Conservation (phyloP, 2,888 invertebrate genomes). For the Scelioninae gen. 1 region DNA sequence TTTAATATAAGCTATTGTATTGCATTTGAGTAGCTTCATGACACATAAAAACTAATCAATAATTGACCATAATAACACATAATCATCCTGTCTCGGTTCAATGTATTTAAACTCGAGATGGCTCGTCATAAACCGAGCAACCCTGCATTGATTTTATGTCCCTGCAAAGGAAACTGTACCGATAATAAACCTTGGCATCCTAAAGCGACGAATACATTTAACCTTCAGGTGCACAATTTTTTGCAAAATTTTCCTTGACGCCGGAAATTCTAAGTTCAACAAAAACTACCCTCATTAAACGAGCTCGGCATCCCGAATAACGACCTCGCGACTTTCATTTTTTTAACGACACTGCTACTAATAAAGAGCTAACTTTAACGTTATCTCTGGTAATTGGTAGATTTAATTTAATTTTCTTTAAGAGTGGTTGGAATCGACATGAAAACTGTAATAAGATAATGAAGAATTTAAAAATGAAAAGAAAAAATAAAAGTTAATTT, state of each 20-base stretch:
- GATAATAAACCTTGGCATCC: slow-evolving; percentile 54
- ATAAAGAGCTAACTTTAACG: slow-evolving; percentile 29
- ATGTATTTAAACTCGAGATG: slow-evolving; percentile 18
- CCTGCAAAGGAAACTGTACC: slow-evolving; percentile 45
- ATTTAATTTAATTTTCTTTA: not conserved
- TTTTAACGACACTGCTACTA: slow-evolving; percentile 35
- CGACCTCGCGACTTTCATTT: slow-evolving; percentile 39
- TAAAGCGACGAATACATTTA: too few relatives aligned
- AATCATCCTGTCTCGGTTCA: slow-evolving; percentile 30
- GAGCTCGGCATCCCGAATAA: slow-evolving; percentile 25
- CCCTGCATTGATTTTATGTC: slow-evolving; percentile 50
- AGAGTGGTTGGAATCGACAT: not conserved
- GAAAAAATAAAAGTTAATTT: too few relatives aligned
- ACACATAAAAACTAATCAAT: slow-evolving; percentile 37
- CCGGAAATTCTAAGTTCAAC: slow-evolving; percentile 43
- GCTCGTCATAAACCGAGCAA: slow-evolving; percentile 35
- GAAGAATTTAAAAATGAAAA: too few relatives aligned
- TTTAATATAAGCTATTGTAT: slow-evolving; percentile 16
- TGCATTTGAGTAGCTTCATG: slow-evolving; percentile 8
- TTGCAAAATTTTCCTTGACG: slow-evolving; percentile 3
- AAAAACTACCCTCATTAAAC: slow-evolving; percentile 32
- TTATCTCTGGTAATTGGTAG: not conserved
- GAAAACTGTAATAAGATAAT: not conserved
- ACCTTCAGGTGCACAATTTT: slow-evolving; percentile 10
- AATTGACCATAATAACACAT: slow-evolving; percentile 45